phyloP scores from a whole-genome alignment of 2,888 invertebrate species.

The Gastracanthus pulcherrimus region DNA sequence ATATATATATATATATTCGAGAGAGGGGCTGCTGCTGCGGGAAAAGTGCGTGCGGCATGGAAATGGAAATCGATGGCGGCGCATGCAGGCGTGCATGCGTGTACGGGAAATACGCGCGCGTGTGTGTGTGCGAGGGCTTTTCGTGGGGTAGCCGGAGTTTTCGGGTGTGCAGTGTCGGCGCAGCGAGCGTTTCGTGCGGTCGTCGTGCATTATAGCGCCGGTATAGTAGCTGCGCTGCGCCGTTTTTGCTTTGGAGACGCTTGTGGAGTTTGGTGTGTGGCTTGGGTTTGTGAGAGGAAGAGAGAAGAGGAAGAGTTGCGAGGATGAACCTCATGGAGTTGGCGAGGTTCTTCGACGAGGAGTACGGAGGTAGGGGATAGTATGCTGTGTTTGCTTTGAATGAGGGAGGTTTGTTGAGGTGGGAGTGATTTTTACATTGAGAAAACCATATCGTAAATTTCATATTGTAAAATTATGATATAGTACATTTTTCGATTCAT shows the following conservation, averaged over 20 bases:
- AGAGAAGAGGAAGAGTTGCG: conserved; percentile 56
- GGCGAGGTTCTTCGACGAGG: conserved; percentile 42
- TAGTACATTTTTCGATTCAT: too few species aligned
- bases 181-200: neutral
- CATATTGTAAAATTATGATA: too few species aligned
- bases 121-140: neutral
- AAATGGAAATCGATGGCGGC: conserved; percentile 3
- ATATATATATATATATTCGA: neutral
- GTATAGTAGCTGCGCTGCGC: too few species aligned
- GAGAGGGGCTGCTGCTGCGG: neutral
- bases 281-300: neutral
- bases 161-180: neutral
- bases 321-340: conserved; percentile 76
- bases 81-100: neutral
- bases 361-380: conserved; percentile 27
- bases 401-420: neutral
- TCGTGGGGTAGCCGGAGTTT: too few species aligned
- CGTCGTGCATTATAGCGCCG: neutral
- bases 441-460: too few species aligned
- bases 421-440: too few species aligned
- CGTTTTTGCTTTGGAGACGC: neutral
- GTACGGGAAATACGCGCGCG: neutral
- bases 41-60: neutral
- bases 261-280: neutral
- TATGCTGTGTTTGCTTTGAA: neutral